Evolutionary conservation across 1,140 invertebrate genomes (phyloP).

Genomic region (Radopholus similis): DNA sequence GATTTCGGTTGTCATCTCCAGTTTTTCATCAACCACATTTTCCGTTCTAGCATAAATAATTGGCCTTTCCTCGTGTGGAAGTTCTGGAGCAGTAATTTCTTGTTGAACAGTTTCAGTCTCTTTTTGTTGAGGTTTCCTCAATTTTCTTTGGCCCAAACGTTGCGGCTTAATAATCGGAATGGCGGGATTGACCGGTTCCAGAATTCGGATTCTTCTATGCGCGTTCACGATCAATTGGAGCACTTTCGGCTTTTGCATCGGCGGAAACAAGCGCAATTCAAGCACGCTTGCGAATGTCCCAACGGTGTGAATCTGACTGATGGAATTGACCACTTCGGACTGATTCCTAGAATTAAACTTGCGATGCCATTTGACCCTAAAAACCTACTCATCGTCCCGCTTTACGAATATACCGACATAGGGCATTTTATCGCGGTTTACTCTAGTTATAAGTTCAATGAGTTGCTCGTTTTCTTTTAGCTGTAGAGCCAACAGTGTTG

Average conservation of each 20-base stretch:
- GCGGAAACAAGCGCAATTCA: conserved; percentile 65
- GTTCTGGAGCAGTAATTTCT: conserved; percentile 15
- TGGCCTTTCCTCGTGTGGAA: conserved; percentile 11
- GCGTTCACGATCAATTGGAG: conserved; percentile 72
- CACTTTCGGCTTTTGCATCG: conserved; percentile 73
- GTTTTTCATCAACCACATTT: conserved; percentile 84
- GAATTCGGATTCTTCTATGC: conserved; percentile 46
- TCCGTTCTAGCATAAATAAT: conserved; percentile 90
- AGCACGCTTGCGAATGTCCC: conserved; percentile 97
- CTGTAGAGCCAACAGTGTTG: conserved; percentile 27
- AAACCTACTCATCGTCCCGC: conserved; percentile 76
- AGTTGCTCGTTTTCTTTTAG: conserved; percentile 76
- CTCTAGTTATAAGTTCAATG: conserved; percentile 63
- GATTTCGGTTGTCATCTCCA: conserved; percentile 85
- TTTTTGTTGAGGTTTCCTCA: conserved; percentile 12
- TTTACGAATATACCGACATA: conserved; percentile 96
- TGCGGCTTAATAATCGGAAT: conserved; percentile 8
- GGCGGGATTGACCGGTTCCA: conserved; percentile 33
- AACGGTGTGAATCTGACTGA: conserved; percentile 82
- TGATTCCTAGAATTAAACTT: conserved; percentile 46
- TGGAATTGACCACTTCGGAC: conserved; percentile 72
- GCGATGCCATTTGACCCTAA: conserved; percentile 20
- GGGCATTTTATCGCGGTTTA: conserved; percentile 63
- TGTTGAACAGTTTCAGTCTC: conserved; percentile 2
- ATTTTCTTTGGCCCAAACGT: conserved; percentile 1